A percentile compares a stretch with the other conserved stretches of the same genome.
These are phyloP conservation scores for Carposina sasakii DNA, from an alignment of 1,140 invertebrate genomes.

Conservation along the genomic window DNA sequence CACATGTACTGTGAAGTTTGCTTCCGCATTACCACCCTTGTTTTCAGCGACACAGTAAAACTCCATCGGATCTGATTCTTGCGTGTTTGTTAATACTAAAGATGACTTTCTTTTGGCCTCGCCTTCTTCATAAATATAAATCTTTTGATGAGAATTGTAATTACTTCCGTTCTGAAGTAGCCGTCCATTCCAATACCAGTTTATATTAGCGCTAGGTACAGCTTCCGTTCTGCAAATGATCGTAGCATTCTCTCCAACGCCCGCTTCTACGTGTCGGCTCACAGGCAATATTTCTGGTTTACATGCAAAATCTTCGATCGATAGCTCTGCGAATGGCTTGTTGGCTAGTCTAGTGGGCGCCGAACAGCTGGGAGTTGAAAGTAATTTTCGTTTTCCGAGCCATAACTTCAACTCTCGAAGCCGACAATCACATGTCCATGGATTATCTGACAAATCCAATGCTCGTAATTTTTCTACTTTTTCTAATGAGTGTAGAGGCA, in stretches of 20 bases:
- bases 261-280: slow-evolving; percentile 83
- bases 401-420: slow-evolving; percentile 87
- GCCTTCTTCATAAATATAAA: slow-evolving; percentile 86
- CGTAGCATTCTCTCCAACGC: slow-evolving; percentile 88
- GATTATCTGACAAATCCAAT: slow-evolving; percentile 91
- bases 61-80: slow-evolving; percentile 89
- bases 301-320: slow-evolving; percentile 90
- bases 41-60: slow-evolving; percentile 95
- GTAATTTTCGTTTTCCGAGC: slow-evolving; percentile 87
- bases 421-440: slow-evolving; percentile 92
- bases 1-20: slow-evolving; percentile 91
- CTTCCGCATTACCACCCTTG: slow-evolving; percentile 91
- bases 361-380: slow-evolving; percentile 84
- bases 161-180: slow-evolving; percentile 85
- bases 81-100: slow-evolving; percentile 88
- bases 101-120: slow-evolving; percentile 82
- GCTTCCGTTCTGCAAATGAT: slow-evolving; percentile 86
- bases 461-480: slow-evolving; percentile 82
- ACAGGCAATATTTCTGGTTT: slow-evolving; percentile 85
- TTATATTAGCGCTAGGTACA: slow-evolving; percentile 85
- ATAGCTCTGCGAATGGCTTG: slow-evolving; percentile 81
- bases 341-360: slow-evolving; percentile 79
- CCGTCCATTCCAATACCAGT: slow-evolving; percentile 91
- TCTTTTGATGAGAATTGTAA: slow-evolving; percentile 86
- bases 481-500: slow-evolving; percentile 82